These are phyloP conservation scores for Lampris incognitus DNA, from an alignment of 2,113 vertebrate species.

Conservation along the genomic window DNA sequence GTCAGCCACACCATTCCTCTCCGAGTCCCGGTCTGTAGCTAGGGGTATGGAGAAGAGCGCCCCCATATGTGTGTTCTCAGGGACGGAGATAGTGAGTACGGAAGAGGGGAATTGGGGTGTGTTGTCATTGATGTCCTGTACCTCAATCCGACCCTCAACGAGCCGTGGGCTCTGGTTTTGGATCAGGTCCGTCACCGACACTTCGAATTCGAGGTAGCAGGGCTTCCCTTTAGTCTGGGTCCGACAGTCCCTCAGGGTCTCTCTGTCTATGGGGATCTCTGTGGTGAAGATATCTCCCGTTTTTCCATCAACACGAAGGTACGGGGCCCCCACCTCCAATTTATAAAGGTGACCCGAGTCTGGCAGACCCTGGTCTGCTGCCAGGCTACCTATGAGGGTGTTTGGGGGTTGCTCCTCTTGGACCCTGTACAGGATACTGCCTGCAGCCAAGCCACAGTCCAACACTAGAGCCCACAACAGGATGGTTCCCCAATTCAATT, in stretches of 20 bases:
- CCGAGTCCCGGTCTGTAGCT: constrained; percentile 93
- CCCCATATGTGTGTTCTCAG: constrained; percentile 94
- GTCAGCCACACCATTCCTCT: constrained; percentile 92
- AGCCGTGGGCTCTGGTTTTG: constrained; percentile 90
- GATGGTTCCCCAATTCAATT: constrained; percentile 66
- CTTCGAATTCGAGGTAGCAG: constrained; percentile 97
- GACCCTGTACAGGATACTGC: constrained; percentile 89
- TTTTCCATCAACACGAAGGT: constrained; percentile 96
- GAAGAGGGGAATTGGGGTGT: constrained; percentile 96
- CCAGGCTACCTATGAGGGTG: constrained; percentile 94
- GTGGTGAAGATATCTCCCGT: constrained; percentile 98
- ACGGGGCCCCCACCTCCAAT: constrained; percentile 93
- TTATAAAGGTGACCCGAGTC: constrained; percentile 97
- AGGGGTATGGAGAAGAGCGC: constrained; percentile 92
- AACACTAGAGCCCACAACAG: constrained; percentile 78
- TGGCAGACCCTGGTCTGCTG: constrained; percentile 92
- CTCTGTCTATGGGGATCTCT: constrained; percentile 95
- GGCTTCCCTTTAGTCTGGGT: constrained; percentile 85
- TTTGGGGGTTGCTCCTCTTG: constrained; percentile 96
- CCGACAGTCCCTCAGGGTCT: constrained; percentile 92
- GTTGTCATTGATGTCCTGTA: constrained; percentile 98
- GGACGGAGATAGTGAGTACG: constrained; percentile 93
- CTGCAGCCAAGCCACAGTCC: constrained; percentile 63
- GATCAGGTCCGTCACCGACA: constrained; percentile 95
- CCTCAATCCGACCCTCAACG: constrained; percentile 95